phyloP scores from a whole-genome alignment of 2,113 vertebrate genomes.

The Alectura lathami region DNA sequence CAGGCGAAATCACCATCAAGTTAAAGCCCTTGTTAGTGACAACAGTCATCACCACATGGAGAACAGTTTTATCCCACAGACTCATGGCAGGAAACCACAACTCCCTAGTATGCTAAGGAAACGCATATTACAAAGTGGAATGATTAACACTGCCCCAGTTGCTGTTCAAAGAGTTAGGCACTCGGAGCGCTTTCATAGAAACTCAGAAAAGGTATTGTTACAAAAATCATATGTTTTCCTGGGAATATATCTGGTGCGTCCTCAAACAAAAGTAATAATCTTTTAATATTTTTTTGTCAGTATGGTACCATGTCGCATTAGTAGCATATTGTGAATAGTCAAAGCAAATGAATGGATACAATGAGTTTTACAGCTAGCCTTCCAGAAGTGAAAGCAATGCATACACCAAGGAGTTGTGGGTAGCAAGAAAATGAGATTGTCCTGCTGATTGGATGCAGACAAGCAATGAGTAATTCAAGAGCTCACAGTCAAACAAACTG shows the following conservation, averaged over 20 bases:
- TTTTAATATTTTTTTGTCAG: constrained; percentile 75
- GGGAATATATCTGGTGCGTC: constrained; percentile 51
- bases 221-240: constrained; percentile 35
- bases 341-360: constrained; percentile 78
- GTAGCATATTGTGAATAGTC: constrained; percentile 78
- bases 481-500: constrained; percentile 80
- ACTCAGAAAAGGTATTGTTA: neutral
- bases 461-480: constrained; percentile 81
- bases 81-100: constrained; percentile 60
- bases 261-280: constrained; percentile 73
- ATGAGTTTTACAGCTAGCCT: constrained; percentile 74
- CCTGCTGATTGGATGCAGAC: constrained; percentile 78
- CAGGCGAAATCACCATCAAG: constrained; percentile 72
- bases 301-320: constrained; percentile 55
- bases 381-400: constrained; percentile 72
- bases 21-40: constrained; percentile 59
- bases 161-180: neutral
- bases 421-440: constrained; percentile 76
- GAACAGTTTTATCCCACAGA: constrained; percentile 58
- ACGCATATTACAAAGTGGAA: constrained; percentile 31
- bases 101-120: constrained; percentile 53
- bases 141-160: constrained; percentile 9
- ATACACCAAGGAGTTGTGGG: constrained; percentile 76
- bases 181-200: constrained; percentile 25
- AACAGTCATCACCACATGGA: constrained; percentile 63